Percentiles rank a stretch among this genome's conserved stretches.
Conservation (phyloP, 2,888 invertebrate species). For the Sipunculus nudus region DNA sequence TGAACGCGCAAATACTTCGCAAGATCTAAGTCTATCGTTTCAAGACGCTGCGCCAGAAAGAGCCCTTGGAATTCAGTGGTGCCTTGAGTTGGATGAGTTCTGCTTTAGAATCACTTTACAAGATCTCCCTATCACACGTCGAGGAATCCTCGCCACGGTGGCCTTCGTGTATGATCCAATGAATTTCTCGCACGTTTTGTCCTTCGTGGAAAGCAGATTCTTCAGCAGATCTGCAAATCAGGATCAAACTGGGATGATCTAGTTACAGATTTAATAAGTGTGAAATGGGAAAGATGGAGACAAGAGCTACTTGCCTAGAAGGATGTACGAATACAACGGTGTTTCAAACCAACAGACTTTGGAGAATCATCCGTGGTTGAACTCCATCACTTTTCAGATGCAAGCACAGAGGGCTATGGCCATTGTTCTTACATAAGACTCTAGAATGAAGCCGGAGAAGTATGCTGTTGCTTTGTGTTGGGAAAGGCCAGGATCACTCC, state of each 20-base stretch:
- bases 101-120: neutral
- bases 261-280: neutral
- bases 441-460: neutral
- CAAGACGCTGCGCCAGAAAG: neutral
- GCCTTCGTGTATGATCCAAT: slow-evolving; percentile 19
- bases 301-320: neutral
- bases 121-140: slow-evolving; percentile 5
- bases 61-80: slow-evolving; percentile 2
- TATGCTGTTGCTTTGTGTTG: slow-evolving; percentile 18
- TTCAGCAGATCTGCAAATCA: slow-evolving; percentile 7
- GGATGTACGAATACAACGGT: neutral
- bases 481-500: slow-evolving; percentile 22
- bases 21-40: neutral
- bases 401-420: slow-evolving; percentile 22
- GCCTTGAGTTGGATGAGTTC: slow-evolving; percentile 1
- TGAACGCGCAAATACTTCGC: neutral
- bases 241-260: slow-evolving; percentile 16
- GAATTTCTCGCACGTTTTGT: slow-evolving; percentile 67
- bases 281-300: slow-evolving; percentile 15
- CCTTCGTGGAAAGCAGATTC: slow-evolving; percentile 21
- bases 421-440: slow-evolving; percentile 15
- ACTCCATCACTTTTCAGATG: slow-evolving; percentile 27
- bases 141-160: slow-evolving; percentile 12
- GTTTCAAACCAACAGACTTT: neutral
- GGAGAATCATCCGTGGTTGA: neutral